A percentile compares a stretch with the other conserved stretches of the same genome.
phyloP scores from a whole-genome alignment of 2,113 vertebrate species.

The Pygathrix nemaeus region DNA sequence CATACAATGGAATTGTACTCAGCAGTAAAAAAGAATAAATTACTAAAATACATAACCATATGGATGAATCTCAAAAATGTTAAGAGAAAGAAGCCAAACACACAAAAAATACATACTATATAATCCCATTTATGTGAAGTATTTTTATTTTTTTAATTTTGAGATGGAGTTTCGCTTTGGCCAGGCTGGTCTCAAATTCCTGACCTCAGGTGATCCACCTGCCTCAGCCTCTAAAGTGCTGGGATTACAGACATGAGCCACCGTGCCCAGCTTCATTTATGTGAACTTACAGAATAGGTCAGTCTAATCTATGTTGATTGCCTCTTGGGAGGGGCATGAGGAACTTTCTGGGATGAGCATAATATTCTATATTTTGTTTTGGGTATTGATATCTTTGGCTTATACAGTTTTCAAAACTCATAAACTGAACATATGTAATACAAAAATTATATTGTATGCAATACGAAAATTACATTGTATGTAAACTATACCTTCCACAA shows the following conservation, averaged over 20 bases:
- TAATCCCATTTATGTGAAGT: background rate
- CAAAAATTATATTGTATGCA: background rate
- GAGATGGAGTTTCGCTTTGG: too few relatives aligned
- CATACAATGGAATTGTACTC: background rate
- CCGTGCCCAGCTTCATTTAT: background rate
- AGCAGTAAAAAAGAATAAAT: background rate
- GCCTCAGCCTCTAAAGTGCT: too few relatives aligned
- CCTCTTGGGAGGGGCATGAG: background rate
- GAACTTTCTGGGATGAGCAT: background rate
- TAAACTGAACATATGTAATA: background rate
- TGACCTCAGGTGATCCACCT: too few relatives aligned
- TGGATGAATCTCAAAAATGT: background rate
- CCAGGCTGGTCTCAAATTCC: too few relatives aligned
- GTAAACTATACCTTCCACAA: background rate
- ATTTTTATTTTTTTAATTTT: too few relatives aligned
- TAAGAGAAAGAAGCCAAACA: background rate
- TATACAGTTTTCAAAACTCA: slow-evolving; percentile 4
- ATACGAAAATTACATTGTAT: background rate
- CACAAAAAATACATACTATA: background rate
- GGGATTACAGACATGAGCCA: too few relatives aligned
- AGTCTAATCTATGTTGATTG: background rate
- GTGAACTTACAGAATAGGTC: background rate
- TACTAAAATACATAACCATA: background rate
- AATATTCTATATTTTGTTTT: background rate
- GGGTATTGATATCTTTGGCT: background rate